Base-by-base conservation (phyloP, 1,140 invertebrate species). In the Zaprionus kolodkinae region DNA sequence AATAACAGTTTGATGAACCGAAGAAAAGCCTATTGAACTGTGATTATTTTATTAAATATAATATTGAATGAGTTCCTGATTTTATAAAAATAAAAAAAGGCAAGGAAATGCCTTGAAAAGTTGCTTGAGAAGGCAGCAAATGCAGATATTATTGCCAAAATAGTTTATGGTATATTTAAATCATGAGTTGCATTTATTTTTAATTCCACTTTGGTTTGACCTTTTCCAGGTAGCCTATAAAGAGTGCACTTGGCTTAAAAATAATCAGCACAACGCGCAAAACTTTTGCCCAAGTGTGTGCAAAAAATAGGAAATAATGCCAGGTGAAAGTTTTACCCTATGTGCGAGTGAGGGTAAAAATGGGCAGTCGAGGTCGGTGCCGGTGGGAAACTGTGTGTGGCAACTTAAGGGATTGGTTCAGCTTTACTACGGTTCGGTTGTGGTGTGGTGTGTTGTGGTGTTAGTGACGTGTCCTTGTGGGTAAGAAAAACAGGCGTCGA, bases 381-480 rank as follows among this genome's bases (percentile, higher is more conserved):
- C 25, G 13, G 15, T 21, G 36, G 11, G 61, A 3, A 43, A 72
- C 57, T 43, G 33, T 45, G 40, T 52, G 33, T 66, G 59, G 40
- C 4, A 63, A 74, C 65, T 56, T 61, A 55, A 55, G 50, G 52
- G 35, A 69, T 68, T 43, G 56, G 27, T 25, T 52, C 10, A n/a
- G 48, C 17, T 60, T 43, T 15, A 5, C 15, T 21, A 30, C 4
- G 13, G 27, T 54, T 60, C 4, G 13, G 27, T 54, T 60, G 52
- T 6, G 52, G 13, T 17, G 25, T 17, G 45, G 33, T 30, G 33
- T 30, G 3, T 25, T 2, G 11, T 56, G 48, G 52, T 40, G 74
- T 81, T 83, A 48, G 62, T 75, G 80, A 83, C 56, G 63, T 89
- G 84, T 74, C 84, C 84, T 87, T 85, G 80, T 59, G 69, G 74